These are phyloP conservation scores for Mastomys natalensis DNA, from an alignment of 2,113 vertebrate genomes.

Conservation along the genomic window DNA sequence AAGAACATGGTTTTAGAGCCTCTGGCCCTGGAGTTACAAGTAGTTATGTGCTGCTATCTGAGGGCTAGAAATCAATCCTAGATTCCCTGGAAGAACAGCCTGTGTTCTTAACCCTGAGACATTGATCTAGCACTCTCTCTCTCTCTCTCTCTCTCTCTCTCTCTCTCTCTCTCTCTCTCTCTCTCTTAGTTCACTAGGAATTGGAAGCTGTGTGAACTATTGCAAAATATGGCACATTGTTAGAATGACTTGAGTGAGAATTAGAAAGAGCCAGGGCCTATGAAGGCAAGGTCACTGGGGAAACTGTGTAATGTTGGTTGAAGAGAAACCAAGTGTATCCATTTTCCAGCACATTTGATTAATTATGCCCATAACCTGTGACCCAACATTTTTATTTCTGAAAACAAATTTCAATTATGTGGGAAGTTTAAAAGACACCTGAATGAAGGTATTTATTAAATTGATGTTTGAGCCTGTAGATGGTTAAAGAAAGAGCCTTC, in stretches of 20 bases:
- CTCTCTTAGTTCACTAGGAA: background rate
- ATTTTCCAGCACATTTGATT: background rate
- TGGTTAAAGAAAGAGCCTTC: background rate
- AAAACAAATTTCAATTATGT: slow-evolving; percentile 27
- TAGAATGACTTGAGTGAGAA: background rate
- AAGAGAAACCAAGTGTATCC: background rate
- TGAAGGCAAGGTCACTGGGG: background rate
- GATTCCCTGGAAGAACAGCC: background rate
- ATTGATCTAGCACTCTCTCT: background rate
- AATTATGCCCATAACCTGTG: background rate
- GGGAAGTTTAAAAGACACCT: background rate
- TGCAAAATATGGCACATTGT: background rate
- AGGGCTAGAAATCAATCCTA: background rate
- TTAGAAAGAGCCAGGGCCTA: background rate
- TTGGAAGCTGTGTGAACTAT: background rate
- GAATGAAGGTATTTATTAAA: background rate
- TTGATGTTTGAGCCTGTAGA: background rate
- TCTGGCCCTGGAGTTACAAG: rapidly evolving
- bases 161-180: no score
- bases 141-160: background rate
- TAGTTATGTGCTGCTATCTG: no score
- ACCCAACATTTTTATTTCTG: background rate
- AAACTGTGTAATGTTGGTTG: background rate
- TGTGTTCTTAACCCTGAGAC: background rate
- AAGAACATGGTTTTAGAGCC: no score